phyloP scores from a whole-genome alignment of 2,797 vertebrate genomes.

The Pempheris klunzingeri region DNA sequence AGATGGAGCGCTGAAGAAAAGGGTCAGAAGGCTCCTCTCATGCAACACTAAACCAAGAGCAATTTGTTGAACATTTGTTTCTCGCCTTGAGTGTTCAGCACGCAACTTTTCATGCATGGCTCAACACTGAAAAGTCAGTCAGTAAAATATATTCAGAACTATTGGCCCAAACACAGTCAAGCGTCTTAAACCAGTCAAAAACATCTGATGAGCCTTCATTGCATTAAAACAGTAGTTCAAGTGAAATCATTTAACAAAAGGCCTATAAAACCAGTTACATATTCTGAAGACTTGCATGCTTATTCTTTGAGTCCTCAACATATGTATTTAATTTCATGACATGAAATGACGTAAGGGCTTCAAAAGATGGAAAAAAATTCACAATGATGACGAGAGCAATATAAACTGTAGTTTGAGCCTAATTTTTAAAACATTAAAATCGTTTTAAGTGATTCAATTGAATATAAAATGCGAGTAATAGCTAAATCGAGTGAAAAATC shows the following conservation, averaged over 20 bases:
- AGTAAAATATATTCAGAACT: not conserved
- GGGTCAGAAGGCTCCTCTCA: slow-evolving; percentile 25
- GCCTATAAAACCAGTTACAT: not conserved
- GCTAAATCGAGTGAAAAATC: slow-evolving; percentile 16
- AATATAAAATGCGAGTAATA: slow-evolving; percentile 9
- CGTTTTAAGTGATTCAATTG: not conserved
- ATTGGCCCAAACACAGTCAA: not conserved
- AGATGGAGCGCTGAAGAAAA: slow-evolving; percentile 37
- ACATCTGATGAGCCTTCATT: not conserved
- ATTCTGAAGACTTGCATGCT: not conserved
- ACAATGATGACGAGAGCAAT: not conserved
- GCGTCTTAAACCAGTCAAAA: not conserved
- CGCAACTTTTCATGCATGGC: slow-evolving; percentile 20
- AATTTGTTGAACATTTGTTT: slow-evolving; percentile 16
- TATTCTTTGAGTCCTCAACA: not conserved
- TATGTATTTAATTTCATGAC: not conserved
- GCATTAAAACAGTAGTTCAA: too few relatives aligned
- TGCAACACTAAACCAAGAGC: slow-evolving; percentile 12
- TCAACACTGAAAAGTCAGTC: not conserved
- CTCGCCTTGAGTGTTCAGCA: not conserved
- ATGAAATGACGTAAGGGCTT: not conserved
- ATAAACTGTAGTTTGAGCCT: not conserved
- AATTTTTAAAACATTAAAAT: slow-evolving; percentile 16
- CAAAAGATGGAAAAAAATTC: not conserved
- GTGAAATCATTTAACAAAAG: not conserved